Evolutionary conservation across 2,888 invertebrate genomes (phyloP).

Genomic region (Pyrrhosoma nymphula): DNA sequence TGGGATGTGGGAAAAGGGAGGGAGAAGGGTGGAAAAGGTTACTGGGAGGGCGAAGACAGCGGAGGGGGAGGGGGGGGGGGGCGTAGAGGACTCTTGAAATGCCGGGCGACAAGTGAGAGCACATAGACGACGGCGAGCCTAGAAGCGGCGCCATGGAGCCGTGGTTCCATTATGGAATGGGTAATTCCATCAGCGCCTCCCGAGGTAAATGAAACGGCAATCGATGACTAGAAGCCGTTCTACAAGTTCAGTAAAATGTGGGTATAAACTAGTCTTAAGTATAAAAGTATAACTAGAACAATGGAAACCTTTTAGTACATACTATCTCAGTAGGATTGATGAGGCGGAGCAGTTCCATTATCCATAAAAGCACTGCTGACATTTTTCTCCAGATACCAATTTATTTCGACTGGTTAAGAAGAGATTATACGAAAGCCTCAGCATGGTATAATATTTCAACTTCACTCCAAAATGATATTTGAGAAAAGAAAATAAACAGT

Average conservation of each 20-base stretch:
- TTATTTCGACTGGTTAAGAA: no score
- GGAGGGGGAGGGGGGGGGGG: background rate
- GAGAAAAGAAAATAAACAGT: no score
- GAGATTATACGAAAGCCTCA: no score
- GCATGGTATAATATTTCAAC: no score
- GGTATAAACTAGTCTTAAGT: no score
- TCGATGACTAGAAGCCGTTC: background rate
- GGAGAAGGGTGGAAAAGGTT: background rate
- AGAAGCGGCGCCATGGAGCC: background rate
- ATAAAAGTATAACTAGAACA: no score
- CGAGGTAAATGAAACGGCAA: background rate
- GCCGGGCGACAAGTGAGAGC: background rate
- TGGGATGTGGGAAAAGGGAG: conserved; percentile 1
- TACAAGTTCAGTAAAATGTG: background rate
- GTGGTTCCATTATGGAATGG: conserved; percentile 2
- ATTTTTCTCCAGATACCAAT: no score
- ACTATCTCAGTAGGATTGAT: no score
- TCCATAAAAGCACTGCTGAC: no score
- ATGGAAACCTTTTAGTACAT: no score
- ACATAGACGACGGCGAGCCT: background rate
- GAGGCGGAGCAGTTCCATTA: no score
- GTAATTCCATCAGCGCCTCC: conserved; percentile 6
- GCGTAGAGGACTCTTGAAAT: conserved; percentile 19
- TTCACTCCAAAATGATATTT: no score
- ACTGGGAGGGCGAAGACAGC: background rate